Percentiles rank a stretch among this genome's conserved stretches.
Evolutionary conservation across 30 jellyfish, hydroid and myxozoan species (phyloP).

Genomic region (Aurelia sp.): DNA sequence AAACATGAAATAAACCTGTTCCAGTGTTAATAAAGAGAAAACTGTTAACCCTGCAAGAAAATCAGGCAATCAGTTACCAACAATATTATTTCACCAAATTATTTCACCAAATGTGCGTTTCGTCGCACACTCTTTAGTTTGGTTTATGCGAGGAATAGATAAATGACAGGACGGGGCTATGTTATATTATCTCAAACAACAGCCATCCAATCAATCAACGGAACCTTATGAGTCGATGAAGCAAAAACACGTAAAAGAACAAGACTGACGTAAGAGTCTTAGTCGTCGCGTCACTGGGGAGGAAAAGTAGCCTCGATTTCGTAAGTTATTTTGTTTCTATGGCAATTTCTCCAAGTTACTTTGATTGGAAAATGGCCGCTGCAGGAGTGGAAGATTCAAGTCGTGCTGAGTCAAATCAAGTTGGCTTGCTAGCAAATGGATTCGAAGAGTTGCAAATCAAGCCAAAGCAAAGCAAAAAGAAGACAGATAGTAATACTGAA

Average conservation of each 20-base stretch:
- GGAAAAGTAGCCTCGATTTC: slow-evolving; percentile 12
- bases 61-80: too few relatives aligned
- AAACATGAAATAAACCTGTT: too few relatives aligned
- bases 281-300: not conserved
- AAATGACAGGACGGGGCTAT: too few relatives aligned
- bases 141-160: too few relatives aligned
- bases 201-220: not conserved
- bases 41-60: too few relatives aligned
- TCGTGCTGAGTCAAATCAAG: slow-evolving; percentile 23
- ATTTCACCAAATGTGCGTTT: too few relatives aligned
- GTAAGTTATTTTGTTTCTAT: slow-evolving; percentile 22
- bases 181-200: not conserved
- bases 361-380: slow-evolving; percentile 45
- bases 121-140: too few relatives aligned
- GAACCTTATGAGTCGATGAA: not conserved
- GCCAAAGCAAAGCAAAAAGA: slow-evolving; percentile 50
- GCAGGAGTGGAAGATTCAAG: slow-evolving; percentile 12
- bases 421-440: slow-evolving; percentile 32
- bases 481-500: slow-evolving; percentile 34
- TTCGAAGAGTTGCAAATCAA: slow-evolving; percentile 74
- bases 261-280: not conserved
- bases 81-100: too few relatives aligned
- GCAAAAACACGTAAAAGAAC: not conserved
- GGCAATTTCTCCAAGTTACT: slow-evolving; percentile 12
- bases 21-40: too few relatives aligned